Percentiles rank a stretch among this genome's conserved stretches.
Evolutionary conservation across 1,140 invertebrate species (phyloP).

Genomic region (Cryptotermes secundus): DNA sequence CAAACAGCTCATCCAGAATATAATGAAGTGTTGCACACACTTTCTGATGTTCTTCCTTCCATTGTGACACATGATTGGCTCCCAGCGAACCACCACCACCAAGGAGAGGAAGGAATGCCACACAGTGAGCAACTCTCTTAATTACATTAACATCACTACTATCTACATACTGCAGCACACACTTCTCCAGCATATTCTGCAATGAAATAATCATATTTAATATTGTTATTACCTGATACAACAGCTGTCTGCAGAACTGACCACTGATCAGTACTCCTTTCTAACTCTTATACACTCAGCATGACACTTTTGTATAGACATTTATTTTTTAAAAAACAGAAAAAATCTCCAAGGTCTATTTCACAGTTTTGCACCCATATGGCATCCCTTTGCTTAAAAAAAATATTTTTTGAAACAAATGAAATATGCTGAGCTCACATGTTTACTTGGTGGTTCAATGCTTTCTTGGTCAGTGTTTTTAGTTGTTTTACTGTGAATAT

Average conservation of each 20-base stretch:
- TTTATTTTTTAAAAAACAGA: too few species aligned
- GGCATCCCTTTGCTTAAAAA: too few species aligned
- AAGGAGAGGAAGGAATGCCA: conserved; percentile 27
- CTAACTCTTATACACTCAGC: too few species aligned
- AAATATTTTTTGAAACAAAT: too few species aligned
- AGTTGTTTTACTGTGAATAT: too few species aligned
- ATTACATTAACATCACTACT: background rate
- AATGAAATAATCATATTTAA: background rate
- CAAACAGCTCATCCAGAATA: conserved; percentile 24
- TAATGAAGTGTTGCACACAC: conserved; percentile 24
- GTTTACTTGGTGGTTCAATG: too few species aligned
- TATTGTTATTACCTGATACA: background rate
- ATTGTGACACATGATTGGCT: conserved; percentile 27
- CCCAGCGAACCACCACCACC: conserved; percentile 26
- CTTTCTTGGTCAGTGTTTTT: too few species aligned
- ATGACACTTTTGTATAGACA: too few species aligned
- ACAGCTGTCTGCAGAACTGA: background rate
- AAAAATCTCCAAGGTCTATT: too few species aligned
- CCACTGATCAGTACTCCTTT: too few species aligned
- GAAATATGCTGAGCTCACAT: too few species aligned
- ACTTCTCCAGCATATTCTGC: background rate
- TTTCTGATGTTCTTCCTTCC: conserved; percentile 2
- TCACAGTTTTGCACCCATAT: too few species aligned
- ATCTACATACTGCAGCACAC: conserved; percentile 12
- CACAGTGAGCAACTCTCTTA: conserved; percentile 10